phyloP scores from a whole-genome alignment of 2,888 invertebrate genomes.

The Syritta pipiens region DNA sequence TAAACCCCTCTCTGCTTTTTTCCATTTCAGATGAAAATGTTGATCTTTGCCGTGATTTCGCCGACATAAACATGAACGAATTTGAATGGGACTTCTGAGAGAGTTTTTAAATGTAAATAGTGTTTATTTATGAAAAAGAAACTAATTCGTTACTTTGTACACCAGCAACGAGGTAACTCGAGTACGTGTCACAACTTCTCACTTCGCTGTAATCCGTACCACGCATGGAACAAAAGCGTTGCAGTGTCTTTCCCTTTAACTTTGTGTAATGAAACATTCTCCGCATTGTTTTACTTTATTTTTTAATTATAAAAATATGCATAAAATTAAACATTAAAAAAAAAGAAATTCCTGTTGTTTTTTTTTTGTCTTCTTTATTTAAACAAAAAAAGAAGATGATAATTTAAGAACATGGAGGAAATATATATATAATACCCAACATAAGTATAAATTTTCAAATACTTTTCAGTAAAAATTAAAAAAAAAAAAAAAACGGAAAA shows the following conservation, averaged over 20 bases:
- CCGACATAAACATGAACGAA: constrained; percentile 72
- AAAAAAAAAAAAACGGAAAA: constrained; percentile 36
- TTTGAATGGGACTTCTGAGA: constrained; percentile 73
- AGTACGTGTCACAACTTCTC: no score
- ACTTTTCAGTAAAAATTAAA: constrained; percentile 51
- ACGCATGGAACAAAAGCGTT: no score
- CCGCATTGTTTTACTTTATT: constrained; percentile 43
- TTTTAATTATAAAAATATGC: constrained; percentile 53
- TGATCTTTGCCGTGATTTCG: constrained; percentile 72
- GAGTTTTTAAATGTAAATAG: neutral
- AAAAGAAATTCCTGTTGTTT: constrained; percentile 27
- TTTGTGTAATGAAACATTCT: constrained; percentile 40
- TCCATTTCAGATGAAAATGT: constrained; percentile 73
- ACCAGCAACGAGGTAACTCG: neutral
- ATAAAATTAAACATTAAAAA: constrained; percentile 49
- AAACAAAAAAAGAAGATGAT: constrained; percentile 15
- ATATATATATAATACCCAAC: constrained; percentile 47
- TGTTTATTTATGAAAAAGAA: constrained; percentile 20
- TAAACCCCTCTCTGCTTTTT: neutral
- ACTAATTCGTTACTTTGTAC: neutral
- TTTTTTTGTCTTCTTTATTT: constrained; percentile 24
- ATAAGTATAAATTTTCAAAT: constrained; percentile 34
- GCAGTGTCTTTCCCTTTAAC: neutral
- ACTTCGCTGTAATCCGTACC: no score
- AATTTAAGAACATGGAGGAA: constrained; percentile 25